Base-by-base conservation (phyloP, 2,797 vertebrate genomes). In the Chromis chromis region DNA sequence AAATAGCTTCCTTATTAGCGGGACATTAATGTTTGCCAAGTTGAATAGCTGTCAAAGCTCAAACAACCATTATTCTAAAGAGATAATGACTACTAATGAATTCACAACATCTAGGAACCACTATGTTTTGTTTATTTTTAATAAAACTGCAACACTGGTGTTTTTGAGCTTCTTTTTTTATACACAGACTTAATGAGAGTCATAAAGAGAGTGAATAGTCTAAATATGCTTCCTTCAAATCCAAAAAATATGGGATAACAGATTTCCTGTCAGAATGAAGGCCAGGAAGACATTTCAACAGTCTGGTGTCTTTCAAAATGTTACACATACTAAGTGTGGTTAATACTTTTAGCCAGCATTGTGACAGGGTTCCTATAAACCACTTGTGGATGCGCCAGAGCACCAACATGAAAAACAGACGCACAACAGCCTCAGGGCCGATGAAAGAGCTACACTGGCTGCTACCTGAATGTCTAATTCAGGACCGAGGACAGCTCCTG, bases 381-480 rank as follows among this genome's bases (percentile, higher is more conserved):
- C 76, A 86, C 65, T 73, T 70, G 63, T 81, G 77, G 72, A 72
- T 67, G 49, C 33, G 39, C 21, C 66, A 72, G 68, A 76, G 54
- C 36, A 74, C 28, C 2, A 82, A 78, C 48, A 65, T 62, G 25
- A 68, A 69, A 74, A 70, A 72, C 28, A 81, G 65, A 12, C 61
- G 48, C 57, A 64, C 54, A 78, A 68, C n/a, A 58, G 78, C 79
- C 76, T 65, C 36, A 31, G 63, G 68, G 79, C 67, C 62, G 46
- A 50, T 24, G 3, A 70, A 75, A 74, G 25, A 61, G 61, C 46
- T 7, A 28, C 48, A 28, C 60, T n/a, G 68, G 9, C 65, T 71
- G 66, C 49, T 69, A 60, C 58, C 79, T 78, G 73, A 85, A 85
- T 70, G 67, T 83, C 49, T 78, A 76, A 81, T 84, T 85, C 89